Evolutionary conservation across 2,113 vertebrate species (phyloP).

Genomic region (Tyto alba): DNA sequence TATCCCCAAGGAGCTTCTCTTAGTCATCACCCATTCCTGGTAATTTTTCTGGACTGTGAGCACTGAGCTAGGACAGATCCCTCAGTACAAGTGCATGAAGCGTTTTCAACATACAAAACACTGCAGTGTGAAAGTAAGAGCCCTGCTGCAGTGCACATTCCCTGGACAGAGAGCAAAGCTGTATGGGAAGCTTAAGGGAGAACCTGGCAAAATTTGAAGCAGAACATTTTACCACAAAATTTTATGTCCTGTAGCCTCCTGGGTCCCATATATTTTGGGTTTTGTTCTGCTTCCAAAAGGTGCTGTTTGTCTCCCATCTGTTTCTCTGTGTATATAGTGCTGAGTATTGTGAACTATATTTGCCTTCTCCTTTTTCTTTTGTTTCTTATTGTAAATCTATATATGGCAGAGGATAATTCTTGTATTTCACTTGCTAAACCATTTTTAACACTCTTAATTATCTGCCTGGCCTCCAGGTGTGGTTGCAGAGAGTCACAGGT

Average conservation of each 20-base stretch:
- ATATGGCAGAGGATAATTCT: neutral
- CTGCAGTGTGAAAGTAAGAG: neutral
- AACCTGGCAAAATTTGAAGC: neutral
- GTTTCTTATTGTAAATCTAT: neutral
- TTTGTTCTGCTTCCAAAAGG: neutral
- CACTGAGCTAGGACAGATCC: neutral
- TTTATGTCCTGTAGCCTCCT: neutral
- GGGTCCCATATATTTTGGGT: neutral
- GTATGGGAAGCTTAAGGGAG: neutral
- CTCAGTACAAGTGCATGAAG: neutral
- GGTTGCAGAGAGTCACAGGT: neutral
- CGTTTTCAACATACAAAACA: neutral
- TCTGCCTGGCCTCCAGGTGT: neutral
- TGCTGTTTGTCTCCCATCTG: fast-evolving
- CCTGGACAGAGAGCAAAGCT: neutral
- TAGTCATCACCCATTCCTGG: neutral
- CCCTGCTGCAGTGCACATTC: neutral
- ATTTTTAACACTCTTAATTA: neutral
- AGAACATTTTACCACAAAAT: neutral
- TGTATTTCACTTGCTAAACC: neutral
- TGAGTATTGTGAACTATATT: neutral
- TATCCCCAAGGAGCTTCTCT: neutral
- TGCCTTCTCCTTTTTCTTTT: neutral
- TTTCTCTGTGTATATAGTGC: neutral
- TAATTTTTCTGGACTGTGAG: neutral